Evolutionary conservation across 2,888 invertebrate genomes (phyloP), one percentile per base, ranked within the genome.

Genomic region (Microctonus aethiopoides): DNA sequence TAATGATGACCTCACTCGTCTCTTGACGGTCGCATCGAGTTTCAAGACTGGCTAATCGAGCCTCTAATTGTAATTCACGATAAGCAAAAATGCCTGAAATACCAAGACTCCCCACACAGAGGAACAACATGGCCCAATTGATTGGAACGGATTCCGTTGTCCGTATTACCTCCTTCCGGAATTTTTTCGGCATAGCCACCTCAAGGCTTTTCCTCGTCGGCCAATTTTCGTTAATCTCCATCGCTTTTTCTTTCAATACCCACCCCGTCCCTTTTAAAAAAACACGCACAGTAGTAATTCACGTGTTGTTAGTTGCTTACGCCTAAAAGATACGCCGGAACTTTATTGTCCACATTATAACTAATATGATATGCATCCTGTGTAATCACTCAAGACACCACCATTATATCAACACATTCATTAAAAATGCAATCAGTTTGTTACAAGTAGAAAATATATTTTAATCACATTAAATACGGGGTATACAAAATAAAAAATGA

Each of bases 51-150:
- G 80, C 78, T 74, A 86, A 81, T 61, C 85, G 78, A 65, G 81
- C 72, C 68, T 86, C 86, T 36, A 86, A 78, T 20, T 77, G 72
- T 11, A 80, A 69, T 65, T 83, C 83, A 73, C 84, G 79, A 74
- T 83, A 85, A 24, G 75, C 76, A 52, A 86, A 80, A 59, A 85
- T 72, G 34, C 80, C 82, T 66, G 82, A 84, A 60, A 84, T 75
- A n/a, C 77, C 78, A 62, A 85, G 70, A 74, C 85, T 83, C 72
- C 76, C 75, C 60, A 85, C 68, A 75, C 86, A 86, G 70, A 86
- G 76, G 68, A 79, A 73, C 78, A 82, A 80, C 81, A 85, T 80
- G 41, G 79, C 77, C 82, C 81, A 84, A 77, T 80, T 81, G 32
- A 75, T 76, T 67, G 72, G 70, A 29, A 70, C 72, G 52, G 66